phyloP scores from a whole-genome alignment of 1,140 invertebrate genomes.

The Trichonephila clavipes region DNA sequence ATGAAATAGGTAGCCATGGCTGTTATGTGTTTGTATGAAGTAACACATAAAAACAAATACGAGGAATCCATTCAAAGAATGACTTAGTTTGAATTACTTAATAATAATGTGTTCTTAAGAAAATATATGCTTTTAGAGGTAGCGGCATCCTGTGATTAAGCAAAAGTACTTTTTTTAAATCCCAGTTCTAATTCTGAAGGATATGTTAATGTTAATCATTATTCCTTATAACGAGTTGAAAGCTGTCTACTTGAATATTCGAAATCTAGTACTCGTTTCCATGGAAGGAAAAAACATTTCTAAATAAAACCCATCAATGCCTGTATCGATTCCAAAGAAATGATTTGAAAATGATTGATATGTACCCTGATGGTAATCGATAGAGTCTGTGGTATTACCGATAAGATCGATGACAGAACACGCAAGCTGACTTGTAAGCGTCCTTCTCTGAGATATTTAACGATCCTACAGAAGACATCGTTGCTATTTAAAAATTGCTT shows the following conservation, averaged over 20 bases:
- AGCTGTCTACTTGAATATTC: not conserved
- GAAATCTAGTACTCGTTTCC: not conserved
- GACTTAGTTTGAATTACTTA: no score
- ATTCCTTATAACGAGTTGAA: not conserved
- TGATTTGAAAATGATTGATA: conserved; percentile 20
- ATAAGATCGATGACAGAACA: not conserved
- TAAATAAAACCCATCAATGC: not conserved
- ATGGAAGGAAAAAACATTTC: not conserved
- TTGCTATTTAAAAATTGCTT: not conserved
- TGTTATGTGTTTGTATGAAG: no score
- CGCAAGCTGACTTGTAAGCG: not conserved
- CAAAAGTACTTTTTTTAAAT: not conserved
- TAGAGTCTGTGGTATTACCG: not conserved
- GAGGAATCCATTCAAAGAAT: no score
- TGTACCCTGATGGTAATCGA: not conserved
- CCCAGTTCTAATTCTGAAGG: not conserved
- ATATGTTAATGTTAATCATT: not conserved
- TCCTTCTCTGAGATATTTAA: not conserved
- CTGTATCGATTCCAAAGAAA: not conserved
- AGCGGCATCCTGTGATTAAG: no score
- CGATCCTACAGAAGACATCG: not conserved
- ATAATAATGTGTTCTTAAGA: no score
- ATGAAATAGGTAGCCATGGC: no score
- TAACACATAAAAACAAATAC: no score
- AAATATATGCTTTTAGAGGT: no score